These are phyloP conservation scores for Tetranychus piercei DNA, from an alignment of 2,888 invertebrate genomes.

Conservation along the genomic window DNA sequence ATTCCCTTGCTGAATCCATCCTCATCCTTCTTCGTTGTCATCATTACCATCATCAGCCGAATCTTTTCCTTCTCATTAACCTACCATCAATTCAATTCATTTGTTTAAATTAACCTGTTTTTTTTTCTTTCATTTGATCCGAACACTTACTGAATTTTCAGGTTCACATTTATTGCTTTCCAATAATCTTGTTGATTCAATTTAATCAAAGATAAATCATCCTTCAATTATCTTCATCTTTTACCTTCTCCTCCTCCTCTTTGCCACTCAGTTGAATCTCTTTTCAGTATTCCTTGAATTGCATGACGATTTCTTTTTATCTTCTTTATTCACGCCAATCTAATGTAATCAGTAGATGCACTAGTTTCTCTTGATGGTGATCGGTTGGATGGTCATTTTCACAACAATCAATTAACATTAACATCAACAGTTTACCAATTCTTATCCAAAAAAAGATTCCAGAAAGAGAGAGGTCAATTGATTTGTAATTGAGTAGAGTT, in stretches of 20 bases:
- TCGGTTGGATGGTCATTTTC: constrained; percentile 1
- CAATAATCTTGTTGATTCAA: no score
- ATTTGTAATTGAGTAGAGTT: neutral
- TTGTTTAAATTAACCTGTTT: neutral
- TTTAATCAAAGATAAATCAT: no score
- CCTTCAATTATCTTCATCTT: no score
- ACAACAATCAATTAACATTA: neutral
- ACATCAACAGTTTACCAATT: neutral
- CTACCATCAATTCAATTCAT: neutral
- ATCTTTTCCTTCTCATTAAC: neutral
- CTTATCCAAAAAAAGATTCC: neutral
- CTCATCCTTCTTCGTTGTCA: no score
- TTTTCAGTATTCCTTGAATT: neutral
- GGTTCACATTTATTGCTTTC: no score
- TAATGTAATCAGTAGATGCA: neutral
- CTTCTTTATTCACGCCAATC: neutral
- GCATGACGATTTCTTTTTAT: neutral
- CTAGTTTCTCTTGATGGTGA: neutral
- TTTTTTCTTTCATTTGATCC: neutral
- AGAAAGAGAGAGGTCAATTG: neutral
- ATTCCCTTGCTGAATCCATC: neutral
- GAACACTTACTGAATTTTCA: neutral
- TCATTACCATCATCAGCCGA: neutral
- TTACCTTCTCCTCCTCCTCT: neutral
- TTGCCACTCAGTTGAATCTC: neutral